phyloP scores from a whole-genome alignment of 2,113 vertebrate species.

The Castor canadensis region DNA sequence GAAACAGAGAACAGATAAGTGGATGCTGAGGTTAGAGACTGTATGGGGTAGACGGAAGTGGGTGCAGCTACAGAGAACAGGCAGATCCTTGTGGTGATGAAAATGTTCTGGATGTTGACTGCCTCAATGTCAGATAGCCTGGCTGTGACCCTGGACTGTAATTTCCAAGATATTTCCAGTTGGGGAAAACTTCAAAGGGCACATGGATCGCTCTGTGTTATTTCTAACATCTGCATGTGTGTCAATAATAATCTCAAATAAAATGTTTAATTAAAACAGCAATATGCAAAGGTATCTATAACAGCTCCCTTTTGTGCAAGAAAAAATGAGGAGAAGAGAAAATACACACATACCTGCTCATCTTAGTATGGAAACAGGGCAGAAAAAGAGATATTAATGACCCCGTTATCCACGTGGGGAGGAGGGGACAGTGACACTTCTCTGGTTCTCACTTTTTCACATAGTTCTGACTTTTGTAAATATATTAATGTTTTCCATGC shows the following conservation, averaged over 20 bases:
- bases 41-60: not conserved
- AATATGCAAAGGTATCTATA: not conserved
- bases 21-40: too few species aligned
- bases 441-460: not conserved
- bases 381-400: not conserved
- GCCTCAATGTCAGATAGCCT: fast-evolving
- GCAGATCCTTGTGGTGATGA: fast-evolving
- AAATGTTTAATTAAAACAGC: not conserved
- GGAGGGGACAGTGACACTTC: not conserved
- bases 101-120: not conserved
- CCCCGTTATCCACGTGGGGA: fast-evolving
- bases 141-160: not conserved
- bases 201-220: not conserved
- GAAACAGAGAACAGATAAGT: not conserved
- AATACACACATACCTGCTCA: not conserved
- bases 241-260: not conserved
- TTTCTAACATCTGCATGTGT: not conserved
- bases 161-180: not conserved
- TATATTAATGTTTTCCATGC: not conserved
- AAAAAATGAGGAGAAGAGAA: not conserved
- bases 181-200: not conserved
- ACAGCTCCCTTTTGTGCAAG: not conserved
- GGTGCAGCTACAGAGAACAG: fast-evolving
- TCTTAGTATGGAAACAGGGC: not conserved
- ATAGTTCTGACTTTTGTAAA: slow-evolving; percentile 6